Percentiles rank a stretch among this genome's conserved stretches.
These are phyloP conservation scores for Cyclophora punctaria DNA, from an alignment of 2,888 invertebrate species.

Conservation along the genomic window DNA sequence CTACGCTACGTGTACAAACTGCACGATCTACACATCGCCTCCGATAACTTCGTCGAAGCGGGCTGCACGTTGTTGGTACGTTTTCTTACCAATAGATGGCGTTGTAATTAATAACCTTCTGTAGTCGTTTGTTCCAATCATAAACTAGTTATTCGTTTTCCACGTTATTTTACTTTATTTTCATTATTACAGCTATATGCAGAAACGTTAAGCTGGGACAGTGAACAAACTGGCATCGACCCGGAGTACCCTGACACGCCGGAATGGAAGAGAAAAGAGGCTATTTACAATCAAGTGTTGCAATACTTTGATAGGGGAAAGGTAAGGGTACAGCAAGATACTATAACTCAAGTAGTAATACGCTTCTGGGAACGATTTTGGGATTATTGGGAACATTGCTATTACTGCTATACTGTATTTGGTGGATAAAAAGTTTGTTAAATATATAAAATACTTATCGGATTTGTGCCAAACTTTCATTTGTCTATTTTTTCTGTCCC, in stretches of 20 bases:
- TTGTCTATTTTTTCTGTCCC: too few species aligned
- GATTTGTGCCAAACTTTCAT: too few species aligned
- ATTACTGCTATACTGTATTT: too few species aligned
- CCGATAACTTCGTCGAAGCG: conserved; percentile 95
- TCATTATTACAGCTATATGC: conserved; percentile 81
- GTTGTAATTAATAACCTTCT: too few species aligned
- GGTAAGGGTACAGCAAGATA: conserved; percentile 51
- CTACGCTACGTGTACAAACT: conserved; percentile 95
- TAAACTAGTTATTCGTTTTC: too few species aligned
- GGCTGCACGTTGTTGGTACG: conserved; percentile 89
- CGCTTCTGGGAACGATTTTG: too few species aligned
- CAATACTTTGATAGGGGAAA: conserved; percentile 96
- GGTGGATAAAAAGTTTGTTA: too few species aligned
- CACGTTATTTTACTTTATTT: too few species aligned
- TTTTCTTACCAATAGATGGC: not conserved
- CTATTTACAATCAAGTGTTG: conserved; percentile 90
- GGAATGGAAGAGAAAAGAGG: conserved; percentile 93
- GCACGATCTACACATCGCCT: conserved; percentile 91
- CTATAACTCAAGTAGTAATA: too few species aligned
- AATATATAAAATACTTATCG: too few species aligned
- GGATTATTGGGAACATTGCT: too few species aligned
- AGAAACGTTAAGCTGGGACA: conserved; percentile 90
- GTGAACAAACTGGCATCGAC: conserved; percentile 79
- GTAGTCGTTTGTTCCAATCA: too few species aligned
- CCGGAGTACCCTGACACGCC: conserved; percentile 82